These are phyloP conservation scores for Carapus acus DNA, from an alignment of 2,797 vertebrate species.

Conservation along the genomic window DNA sequence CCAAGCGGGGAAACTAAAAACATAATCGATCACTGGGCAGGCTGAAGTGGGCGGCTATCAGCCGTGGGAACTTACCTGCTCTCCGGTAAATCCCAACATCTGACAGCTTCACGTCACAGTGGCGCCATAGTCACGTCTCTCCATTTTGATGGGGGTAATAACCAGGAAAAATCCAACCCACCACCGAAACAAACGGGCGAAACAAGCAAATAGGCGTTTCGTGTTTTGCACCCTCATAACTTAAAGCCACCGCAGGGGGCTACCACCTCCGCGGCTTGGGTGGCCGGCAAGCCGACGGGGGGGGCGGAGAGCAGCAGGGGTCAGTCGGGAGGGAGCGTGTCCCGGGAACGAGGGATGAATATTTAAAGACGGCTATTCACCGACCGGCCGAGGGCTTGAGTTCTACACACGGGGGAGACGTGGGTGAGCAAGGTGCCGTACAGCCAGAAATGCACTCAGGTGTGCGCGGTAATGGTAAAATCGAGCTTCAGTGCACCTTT, in stretches of 20 bases:
- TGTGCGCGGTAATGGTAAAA: background rate
- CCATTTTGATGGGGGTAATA: constrained; percentile 35
- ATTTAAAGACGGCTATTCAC: constrained; percentile 67
- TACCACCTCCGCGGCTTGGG: constrained; percentile 14
- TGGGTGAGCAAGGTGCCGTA: constrained; percentile 53
- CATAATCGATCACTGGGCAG: background rate
- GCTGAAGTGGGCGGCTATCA: background rate
- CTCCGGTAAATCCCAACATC: constrained; percentile 15
- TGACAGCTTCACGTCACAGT: constrained; percentile 47
- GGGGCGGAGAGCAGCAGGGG: constrained; percentile 35
- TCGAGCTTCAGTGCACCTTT: too few relatives aligned
- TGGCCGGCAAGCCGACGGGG: too few relatives aligned
- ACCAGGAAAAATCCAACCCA: background rate
- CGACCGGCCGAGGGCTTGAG: constrained; percentile 59
- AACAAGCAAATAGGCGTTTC: background rate
- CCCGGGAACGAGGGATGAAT: constrained; percentile 60
- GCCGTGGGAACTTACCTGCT: constrained; percentile 39
- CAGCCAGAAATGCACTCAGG: constrained; percentile 3
- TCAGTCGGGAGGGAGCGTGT: constrained; percentile 40
- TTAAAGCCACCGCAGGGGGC: constrained; percentile 6
- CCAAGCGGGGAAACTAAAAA: too few relatives aligned
- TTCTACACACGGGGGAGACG: constrained; percentile 57
- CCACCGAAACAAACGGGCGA: background rate
- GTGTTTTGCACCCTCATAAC: background rate
- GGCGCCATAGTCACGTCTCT: constrained; percentile 43